Evolutionary conservation across 2,113 vertebrate genomes (phyloP).

Genomic region (Rhinoderma darwinii): DNA sequence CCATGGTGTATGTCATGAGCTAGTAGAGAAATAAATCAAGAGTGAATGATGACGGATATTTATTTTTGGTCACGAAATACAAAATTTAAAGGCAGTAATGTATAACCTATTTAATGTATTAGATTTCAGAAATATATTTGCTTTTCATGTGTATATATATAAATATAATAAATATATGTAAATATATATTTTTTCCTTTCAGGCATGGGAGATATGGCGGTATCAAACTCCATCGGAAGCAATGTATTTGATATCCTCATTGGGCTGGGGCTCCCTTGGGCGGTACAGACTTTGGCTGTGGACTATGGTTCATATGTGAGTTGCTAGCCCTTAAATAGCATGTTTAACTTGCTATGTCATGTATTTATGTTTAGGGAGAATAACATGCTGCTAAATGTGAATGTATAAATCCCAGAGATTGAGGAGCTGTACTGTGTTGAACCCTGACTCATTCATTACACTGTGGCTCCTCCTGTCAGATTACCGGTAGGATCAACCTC

Average conservation of each 20-base stretch:
- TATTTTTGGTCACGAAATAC: not conserved
- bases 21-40: not conserved
- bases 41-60: not conserved
- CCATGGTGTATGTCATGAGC: not conserved
- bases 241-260: constrained; percentile 98
- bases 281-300: constrained; percentile 89
- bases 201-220: constrained; percentile 98
- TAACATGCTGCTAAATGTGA: constrained; percentile 2
- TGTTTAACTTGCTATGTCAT: not conserved
- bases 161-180: not conserved
- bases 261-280: constrained; percentile 92
- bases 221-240: constrained; percentile 96
- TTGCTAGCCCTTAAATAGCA: constrained; percentile 45
- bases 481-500: not conserved
- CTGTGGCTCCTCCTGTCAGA: not conserved
- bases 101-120: not conserved
- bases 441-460: constrained; percentile 6
- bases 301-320: constrained; percentile 93
- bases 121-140: not conserved
- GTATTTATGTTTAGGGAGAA: not conserved
- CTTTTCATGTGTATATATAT: not conserved
- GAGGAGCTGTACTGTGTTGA: not conserved
- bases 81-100: not conserved
- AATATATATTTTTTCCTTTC: constrained; percentile 15
- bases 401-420: not conserved